phyloP scores from a whole-genome alignment of 1,140 invertebrate species.

The Cyclargus thomasi region DNA sequence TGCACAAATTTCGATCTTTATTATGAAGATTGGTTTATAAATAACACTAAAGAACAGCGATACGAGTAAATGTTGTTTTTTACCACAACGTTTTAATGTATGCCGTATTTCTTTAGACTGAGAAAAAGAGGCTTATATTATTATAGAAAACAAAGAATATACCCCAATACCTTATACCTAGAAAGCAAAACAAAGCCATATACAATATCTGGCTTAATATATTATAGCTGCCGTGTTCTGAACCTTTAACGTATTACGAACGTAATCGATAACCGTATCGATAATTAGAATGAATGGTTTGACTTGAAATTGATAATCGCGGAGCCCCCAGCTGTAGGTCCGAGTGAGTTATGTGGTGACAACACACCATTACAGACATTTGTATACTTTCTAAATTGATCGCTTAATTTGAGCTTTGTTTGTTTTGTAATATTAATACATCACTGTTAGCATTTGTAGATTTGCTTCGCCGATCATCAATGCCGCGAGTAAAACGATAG shows the following conservation, averaged over 20 bases:
- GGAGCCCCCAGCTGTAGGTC: slow-evolving; percentile 27
- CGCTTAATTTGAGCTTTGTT: slow-evolving; percentile 2
- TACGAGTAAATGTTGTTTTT: too few relatives aligned
- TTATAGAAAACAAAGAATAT: too few relatives aligned
- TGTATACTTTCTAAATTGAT: slow-evolving; percentile 41
- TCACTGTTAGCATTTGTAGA: background rate
- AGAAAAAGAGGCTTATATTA: too few relatives aligned
- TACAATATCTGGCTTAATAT: too few relatives aligned
- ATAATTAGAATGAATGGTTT: slow-evolving; percentile 61
- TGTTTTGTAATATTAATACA: background rate
- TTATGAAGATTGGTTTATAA: too few relatives aligned
- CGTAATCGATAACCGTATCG: slow-evolving; percentile 49
- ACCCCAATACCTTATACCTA: too few relatives aligned
- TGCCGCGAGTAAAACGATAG: background rate
- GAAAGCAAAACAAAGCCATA: too few relatives aligned
- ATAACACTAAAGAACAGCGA: too few relatives aligned
- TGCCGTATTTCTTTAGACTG: too few relatives aligned
- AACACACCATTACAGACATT: slow-evolving; percentile 43
- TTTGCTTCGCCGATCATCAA: background rate
- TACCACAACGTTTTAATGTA: too few relatives aligned
- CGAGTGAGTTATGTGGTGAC: slow-evolving; percentile 33
- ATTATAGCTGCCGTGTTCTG: too few relatives aligned
- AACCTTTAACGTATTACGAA: slow-evolving; percentile 45
- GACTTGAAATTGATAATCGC: slow-evolving; percentile 42
- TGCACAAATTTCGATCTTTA: too few relatives aligned